Evolutionary conservation across 2,797 vertebrate genomes (phyloP), one percentile per base, ranked within the genome.

Genomic region (Lemur catta): DNA sequence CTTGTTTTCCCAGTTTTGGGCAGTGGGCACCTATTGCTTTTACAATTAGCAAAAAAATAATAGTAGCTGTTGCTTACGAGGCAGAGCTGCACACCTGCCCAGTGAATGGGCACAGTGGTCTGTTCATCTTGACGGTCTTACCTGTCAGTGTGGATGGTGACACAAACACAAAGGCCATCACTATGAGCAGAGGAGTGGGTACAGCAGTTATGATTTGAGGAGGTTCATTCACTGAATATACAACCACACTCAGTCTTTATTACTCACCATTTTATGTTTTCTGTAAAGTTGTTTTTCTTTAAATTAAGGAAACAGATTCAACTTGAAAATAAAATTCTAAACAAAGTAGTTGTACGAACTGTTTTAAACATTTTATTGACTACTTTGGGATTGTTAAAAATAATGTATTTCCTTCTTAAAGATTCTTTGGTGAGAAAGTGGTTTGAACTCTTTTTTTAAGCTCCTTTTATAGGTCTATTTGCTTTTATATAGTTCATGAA

Each of bases 401-500:
- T 7, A 89, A 75, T 14, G 13, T 72, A 50, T 76, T 89, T 96
- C 11, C 20, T 86, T 76, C 59, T 65, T 72, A 81, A 74, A 87
- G 63, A 79, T 46, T 92, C 22, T 88, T 92, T 94, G 79, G 55
- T 90, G 61, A 85, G 78, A 35, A 89, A 75, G 43, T 92, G 61
- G 76, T 84, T 95, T 90, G 71, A 76, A 84, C 75, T 82, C 22
- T 67, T 81, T 84, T 35, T 96, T 89, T 33, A 84, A 69, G 43
- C n/a, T 93, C 43, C 52, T 72, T 96, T 97, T 41, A 84, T 93
- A 18, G 28, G 9, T 67, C 63, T 95, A 12, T 93, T 94, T 96
- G 84, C 59, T 96, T 97, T 80, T 76, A 84, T 82, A 81, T 18
- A 81, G 76, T 52, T 72, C 57, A 75, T 74, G 71, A 95, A 84